Base-by-base conservation (phyloP, 2,797 vertebrate species). In the Alosa sapidissima region DNA sequence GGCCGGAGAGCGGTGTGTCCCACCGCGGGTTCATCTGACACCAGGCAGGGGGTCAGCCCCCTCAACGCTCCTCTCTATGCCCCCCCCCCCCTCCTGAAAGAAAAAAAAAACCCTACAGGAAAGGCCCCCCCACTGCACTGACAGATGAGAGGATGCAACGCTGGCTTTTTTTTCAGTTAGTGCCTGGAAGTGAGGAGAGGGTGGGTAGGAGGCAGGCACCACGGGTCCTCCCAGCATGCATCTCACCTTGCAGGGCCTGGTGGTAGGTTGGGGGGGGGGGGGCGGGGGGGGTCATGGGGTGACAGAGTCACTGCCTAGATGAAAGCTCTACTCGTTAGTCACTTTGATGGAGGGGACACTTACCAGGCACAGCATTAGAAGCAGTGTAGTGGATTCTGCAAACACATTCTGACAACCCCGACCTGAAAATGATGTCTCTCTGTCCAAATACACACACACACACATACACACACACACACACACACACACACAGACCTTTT, bases 11-110 rank as follows among this genome's bases (percentile, higher is more conserved):
- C 78, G 86, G 87, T 68, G 81, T 85, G 89, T 36, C 21, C 49
- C 84, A 88, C 88, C 88, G 82, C 81, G 85, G 90, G 90, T 92
- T 94, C 90, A 90, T 92, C 91, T 86, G 89, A 93, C 92, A 91
- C 89, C 90, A 86, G 84, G 89, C 89, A 85, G 86, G 86, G 89
- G 82, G 89, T 89, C 86, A 48, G 86, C 89, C 86, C 86, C 86
- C 41, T 91, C 90, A 90, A 84, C 86, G 24, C 75, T 85, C 60
- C 78, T 84, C 60, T 89, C 84, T 90, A 84, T 83, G 52, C 47
- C 36, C 87, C 87, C 81, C 87, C 92, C 54, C 13, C 11, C 13
- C 54, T 54, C 14, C 3, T n/a, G 2, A 55, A 0, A 55, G 13
- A 72, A 9, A 65, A 24, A 24, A 28, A n/a, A 62, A 24, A 9